Percentiles rank a stretch among this genome's conserved stretches.
phyloP scores from a whole-genome alignment of 2,888 invertebrate species.

The Bruchidius siliquastri region DNA sequence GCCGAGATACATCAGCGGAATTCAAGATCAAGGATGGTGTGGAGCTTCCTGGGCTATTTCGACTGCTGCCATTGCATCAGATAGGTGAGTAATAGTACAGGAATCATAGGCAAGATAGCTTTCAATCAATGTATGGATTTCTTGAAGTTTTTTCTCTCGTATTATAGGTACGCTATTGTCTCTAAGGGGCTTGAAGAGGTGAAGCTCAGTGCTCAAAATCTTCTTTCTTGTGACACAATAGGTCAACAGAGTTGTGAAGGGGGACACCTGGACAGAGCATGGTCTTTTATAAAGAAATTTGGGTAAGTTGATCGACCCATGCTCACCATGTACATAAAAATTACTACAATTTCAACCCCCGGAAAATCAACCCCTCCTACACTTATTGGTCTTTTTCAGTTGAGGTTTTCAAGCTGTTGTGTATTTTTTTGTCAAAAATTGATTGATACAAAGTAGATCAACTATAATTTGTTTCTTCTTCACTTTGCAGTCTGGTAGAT shows the following conservation, averaged over 20 bases:
- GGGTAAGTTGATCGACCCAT: slow-evolving; percentile 55
- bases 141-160: slow-evolving; percentile 3
- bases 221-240: slow-evolving; percentile 78
- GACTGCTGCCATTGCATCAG: slow-evolving; percentile 74
- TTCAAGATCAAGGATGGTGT: slow-evolving; percentile 72
- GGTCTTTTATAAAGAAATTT: slow-evolving; percentile 78
- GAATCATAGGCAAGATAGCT: background rate
- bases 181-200: slow-evolving; percentile 73
- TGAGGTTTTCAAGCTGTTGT: background rate
- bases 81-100: slow-evolving; percentile 51
- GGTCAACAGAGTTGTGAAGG: slow-evolving; percentile 79
- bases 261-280: slow-evolving; percentile 86
- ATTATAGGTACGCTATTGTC: slow-evolving; percentile 70
- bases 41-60: slow-evolving; percentile 93
- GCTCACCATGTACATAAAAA: no score
- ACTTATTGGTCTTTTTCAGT: background rate
- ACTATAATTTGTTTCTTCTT: slow-evolving; percentile 6
- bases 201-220: slow-evolving; percentile 75
- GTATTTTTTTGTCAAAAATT: no score
- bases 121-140: no score
- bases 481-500: slow-evolving; percentile 66
- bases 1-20: slow-evolving; percentile 65
- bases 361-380: no score
- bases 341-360: no score
- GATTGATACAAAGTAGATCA: no score